Evolutionary conservation across 2,888 invertebrate genomes (phyloP).

Genomic region (Pristionchus maxplancki): DNA sequence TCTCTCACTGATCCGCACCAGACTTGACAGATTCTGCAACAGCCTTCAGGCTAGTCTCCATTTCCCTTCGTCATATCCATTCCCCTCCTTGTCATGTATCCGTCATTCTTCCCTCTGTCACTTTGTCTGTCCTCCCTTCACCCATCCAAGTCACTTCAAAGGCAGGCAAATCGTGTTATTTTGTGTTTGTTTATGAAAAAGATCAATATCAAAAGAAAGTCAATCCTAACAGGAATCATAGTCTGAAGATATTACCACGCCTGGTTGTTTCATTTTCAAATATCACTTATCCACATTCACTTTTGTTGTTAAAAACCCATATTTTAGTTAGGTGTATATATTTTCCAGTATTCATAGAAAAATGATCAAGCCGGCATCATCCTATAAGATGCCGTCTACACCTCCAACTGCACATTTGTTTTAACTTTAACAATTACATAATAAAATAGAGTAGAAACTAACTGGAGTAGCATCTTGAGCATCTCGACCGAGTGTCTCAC

Average conservation of each 20-base stretch:
- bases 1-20: not conserved
- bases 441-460: too few relatives aligned
- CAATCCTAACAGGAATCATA: too few relatives aligned
- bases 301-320: too few relatives aligned
- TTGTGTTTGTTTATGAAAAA: not conserved
- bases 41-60: not conserved
- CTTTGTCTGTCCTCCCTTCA: not conserved
- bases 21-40: not conserved
- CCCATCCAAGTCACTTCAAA: not conserved
- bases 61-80: not conserved
- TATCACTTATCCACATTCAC: too few relatives aligned
- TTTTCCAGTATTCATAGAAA: too few relatives aligned
- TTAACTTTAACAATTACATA: too few relatives aligned
- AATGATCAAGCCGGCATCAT: too few relatives aligned
- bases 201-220: too few relatives aligned
- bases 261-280: too few relatives aligned
- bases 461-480: not conserved
- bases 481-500: constrained; percentile 19
- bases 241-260: too few relatives aligned
- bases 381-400: too few relatives aligned
- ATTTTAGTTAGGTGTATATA: too few relatives aligned
- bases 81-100: not conserved
- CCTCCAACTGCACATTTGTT: not conserved
- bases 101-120: constrained; percentile 10
- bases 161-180: not conserved